phyloP scores from a whole-genome alignment of 2,113 vertebrate genomes.

The Leuciscus idus region DNA sequence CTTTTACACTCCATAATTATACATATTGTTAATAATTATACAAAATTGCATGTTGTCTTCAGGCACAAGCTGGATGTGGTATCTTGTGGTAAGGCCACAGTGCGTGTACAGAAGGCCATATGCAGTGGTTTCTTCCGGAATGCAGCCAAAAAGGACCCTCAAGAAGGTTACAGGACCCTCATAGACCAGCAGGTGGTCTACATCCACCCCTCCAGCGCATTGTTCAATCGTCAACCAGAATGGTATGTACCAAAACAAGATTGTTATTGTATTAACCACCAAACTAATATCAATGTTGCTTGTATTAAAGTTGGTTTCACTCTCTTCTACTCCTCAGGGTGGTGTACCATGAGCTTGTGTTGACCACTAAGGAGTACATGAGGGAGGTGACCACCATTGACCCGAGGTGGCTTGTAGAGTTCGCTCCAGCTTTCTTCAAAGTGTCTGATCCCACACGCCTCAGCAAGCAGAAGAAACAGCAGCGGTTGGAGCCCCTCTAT shows the following conservation, averaged over 20 bases:
- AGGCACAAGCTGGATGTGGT: slow-evolving; percentile 98
- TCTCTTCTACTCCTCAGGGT: slow-evolving; percentile 78
- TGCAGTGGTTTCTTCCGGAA: slow-evolving; percentile 98
- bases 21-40: not conserved
- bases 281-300: not conserved
- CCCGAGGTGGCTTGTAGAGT: slow-evolving; percentile 97
- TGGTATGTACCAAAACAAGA: slow-evolving; percentile 77
- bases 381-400: slow-evolving; percentile 97
- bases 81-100: slow-evolving; percentile 95
- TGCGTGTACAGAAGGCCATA: slow-evolving; percentile 96
- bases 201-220: slow-evolving; percentile 96
- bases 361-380: slow-evolving; percentile 99
- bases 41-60: slow-evolving; percentile 4
- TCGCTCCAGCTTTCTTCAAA: slow-evolving; percentile 96
- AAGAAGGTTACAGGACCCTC: slow-evolving; percentile 94
- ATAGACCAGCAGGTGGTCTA: slow-evolving; percentile 99
- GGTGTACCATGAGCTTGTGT: slow-evolving; percentile 95
- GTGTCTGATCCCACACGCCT: slow-evolving; percentile 96
- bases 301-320: not conserved
- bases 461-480: slow-evolving; percentile 99
- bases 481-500: slow-evolving; percentile 93
- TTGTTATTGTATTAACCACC: not conserved
- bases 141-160: slow-evolving; percentile 96
- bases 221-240: slow-evolving; percentile 97
- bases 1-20: not conserved